Conservation (phyloP, 2,888 invertebrate species). For the Polydrusus pterygomalis region DNA sequence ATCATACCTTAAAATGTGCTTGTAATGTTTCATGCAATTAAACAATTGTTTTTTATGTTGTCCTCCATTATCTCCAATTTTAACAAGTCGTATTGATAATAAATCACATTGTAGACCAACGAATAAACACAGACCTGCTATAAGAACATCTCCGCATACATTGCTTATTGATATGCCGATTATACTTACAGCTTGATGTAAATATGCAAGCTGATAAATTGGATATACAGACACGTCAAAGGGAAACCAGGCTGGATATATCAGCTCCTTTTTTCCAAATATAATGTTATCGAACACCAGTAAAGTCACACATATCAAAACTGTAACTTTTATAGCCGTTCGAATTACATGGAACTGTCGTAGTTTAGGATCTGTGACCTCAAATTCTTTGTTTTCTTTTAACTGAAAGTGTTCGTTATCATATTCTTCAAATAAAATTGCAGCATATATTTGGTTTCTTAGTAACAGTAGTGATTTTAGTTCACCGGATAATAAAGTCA, state of each 20-base stretch:
- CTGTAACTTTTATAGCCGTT: too few species aligned
- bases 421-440: neutral
- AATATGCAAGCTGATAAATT: neutral
- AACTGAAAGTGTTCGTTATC: conserved; percentile 3
- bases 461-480: neutral
- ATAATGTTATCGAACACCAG: too few species aligned
- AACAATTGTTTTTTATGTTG: too few species aligned
- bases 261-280: too few species aligned
- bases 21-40: too few species aligned
- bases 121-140: conserved; percentile 5
- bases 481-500: neutral
- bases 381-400: neutral
- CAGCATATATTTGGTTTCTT: neutral
- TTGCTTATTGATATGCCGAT: neutral
- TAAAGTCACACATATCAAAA: too few species aligned
- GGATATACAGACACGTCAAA: too few species aligned
- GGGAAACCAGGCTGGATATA: too few species aligned
- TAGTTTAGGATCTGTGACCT: neutral
- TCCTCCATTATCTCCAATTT: neutral
- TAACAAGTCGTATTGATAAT: neutral
- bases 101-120: conserved; percentile 19
- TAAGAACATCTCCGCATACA: conserved; percentile 2
- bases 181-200: conserved; percentile 9
- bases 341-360: neutral
- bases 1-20: too few species aligned